A percentile compares a stretch with the other conserved stretches of the same genome.
These are phyloP conservation scores for Xanthia togata DNA, from an alignment of 2,888 invertebrate genomes.

Conservation along the genomic window DNA sequence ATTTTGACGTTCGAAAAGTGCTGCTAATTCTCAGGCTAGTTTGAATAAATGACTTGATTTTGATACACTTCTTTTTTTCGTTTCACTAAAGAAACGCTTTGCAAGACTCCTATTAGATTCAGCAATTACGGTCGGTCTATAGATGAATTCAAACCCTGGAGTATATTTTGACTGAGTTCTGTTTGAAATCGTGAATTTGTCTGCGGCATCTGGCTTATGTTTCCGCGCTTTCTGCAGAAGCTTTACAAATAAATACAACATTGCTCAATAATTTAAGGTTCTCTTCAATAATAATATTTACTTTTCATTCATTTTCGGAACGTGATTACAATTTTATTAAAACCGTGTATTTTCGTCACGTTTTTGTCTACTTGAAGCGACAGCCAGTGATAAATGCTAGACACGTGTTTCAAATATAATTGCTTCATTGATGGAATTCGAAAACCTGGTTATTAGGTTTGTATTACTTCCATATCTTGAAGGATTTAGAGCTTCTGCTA, in stretches of 20 bases:
- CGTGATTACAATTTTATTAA: conserved; percentile 22
- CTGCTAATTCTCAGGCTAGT: no score
- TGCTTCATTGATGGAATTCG: conserved; percentile 26
- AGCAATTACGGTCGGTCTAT: not conserved
- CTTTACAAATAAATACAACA: conserved; percentile 28
- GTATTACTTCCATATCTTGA: not conserved
- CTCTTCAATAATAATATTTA: conserved; percentile 42
- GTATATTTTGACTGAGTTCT: conserved; percentile 3
- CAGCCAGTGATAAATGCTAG: conserved; percentile 14
- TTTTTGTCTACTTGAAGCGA: conserved; percentile 10
- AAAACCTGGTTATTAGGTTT: conserved; percentile 23
- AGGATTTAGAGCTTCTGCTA: not conserved
- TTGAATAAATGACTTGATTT: no score
- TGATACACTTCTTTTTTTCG: not conserved
- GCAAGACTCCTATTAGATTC: not conserved
- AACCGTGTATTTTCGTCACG: conserved; percentile 42
- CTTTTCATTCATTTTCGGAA: conserved; percentile 15
- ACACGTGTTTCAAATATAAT: conserved; percentile 35
- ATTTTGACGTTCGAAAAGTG: no score
- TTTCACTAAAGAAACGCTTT: not conserved
- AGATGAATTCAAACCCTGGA: conserved; percentile 9
- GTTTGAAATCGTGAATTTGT: conserved; percentile 37
- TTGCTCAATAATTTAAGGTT: conserved; percentile 21
- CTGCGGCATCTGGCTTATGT: conserved; percentile 45
- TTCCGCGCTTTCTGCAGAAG: conserved; percentile 40